Conservation (phyloP, 2,113 vertebrate species). For the Nycticryphes semicollaris region DNA sequence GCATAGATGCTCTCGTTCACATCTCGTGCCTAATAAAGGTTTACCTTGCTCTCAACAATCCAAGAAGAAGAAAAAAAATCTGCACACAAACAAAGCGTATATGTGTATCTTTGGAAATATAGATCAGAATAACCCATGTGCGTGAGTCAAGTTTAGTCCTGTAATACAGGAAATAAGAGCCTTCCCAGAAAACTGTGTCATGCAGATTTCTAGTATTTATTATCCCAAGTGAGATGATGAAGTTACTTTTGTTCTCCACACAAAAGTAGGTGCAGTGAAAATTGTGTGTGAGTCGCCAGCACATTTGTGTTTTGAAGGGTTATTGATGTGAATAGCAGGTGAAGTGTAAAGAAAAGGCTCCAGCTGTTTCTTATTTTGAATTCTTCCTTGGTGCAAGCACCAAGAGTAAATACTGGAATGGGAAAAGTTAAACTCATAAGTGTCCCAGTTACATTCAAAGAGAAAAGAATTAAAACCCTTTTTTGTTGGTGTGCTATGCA, state of each 20-base stretch:
- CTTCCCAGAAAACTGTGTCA: neutral
- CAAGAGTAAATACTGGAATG: constrained; percentile 30
- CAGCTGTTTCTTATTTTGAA: constrained; percentile 57
- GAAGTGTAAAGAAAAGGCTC: constrained; percentile 59
- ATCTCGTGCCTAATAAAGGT: neutral
- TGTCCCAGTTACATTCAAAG: constrained; percentile 46
- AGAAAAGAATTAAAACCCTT: constrained; percentile 37
- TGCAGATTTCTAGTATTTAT: constrained; percentile 19
- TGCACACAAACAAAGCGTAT: neutral
- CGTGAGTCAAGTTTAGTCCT: neutral
- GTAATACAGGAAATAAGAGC: neutral
- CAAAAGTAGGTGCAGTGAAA: constrained; percentile 42
- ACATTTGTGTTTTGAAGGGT: constrained; percentile 54
- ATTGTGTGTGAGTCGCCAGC: constrained; percentile 27
- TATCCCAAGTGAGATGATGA: constrained; percentile 34
- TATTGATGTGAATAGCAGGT: constrained; percentile 62
- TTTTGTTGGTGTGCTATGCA: neutral
- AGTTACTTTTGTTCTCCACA: constrained; percentile 36
- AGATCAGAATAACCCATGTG: neutral
- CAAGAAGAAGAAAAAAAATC: neutral
- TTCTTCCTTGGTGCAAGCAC: constrained; percentile 36
- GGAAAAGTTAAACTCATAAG: constrained; percentile 59
- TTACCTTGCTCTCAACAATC: neutral
- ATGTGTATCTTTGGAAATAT: neutral
- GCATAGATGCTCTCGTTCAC: neutral